Conservation (phyloP, 2,797 vertebrate species). For the Melanotaenia nigrans region DNA sequence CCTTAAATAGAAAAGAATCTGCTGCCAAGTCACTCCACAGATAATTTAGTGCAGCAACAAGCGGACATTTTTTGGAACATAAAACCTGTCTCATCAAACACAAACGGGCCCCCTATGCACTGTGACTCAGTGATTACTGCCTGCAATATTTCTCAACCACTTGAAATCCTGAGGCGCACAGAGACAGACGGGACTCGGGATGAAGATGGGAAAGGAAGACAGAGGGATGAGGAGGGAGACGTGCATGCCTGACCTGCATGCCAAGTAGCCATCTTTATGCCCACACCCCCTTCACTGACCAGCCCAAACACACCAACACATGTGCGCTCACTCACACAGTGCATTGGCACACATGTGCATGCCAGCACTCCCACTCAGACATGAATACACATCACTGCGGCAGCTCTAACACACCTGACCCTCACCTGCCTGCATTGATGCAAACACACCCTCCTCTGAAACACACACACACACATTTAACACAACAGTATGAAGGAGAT, state of each 20-base stretch:
- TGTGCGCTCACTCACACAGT: conserved; percentile 5
- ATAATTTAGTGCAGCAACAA: conserved; percentile 60
- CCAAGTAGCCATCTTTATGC: conserved; percentile 79
- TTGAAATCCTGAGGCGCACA: conserved; percentile 53
- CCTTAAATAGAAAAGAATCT: conserved; percentile 30
- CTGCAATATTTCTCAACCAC: conserved; percentile 65
- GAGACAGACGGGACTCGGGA: conserved; percentile 40
- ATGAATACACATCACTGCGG: conserved; percentile 35
- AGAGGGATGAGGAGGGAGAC: conserved; percentile 51
- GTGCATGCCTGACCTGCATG: conserved; percentile 76
- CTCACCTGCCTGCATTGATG: conserved; percentile 57
- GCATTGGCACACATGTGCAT: conserved; percentile 4
- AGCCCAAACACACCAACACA: conserved; percentile 38
- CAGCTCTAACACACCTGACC: conserved; percentile 68
- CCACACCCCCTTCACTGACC: conserved; percentile 38
- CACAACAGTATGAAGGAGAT: neutral
- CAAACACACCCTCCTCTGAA: conserved; percentile 14
- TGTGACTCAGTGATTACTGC: conserved; percentile 63
- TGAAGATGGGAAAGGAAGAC: conserved; percentile 12
- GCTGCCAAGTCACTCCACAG: conserved; percentile 23
- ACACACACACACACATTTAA: conserved; percentile 4
- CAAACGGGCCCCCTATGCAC: conserved; percentile 55
- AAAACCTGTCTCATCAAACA: conserved; percentile 47
- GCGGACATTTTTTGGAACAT: conserved; percentile 54
- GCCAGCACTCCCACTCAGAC: conserved; percentile 8